A percentile compares a stretch with the other conserved stretches of the same genome.
Evolutionary conservation across 2,113 vertebrate species (phyloP).

Genomic region (Probosciger aterrimus): DNA sequence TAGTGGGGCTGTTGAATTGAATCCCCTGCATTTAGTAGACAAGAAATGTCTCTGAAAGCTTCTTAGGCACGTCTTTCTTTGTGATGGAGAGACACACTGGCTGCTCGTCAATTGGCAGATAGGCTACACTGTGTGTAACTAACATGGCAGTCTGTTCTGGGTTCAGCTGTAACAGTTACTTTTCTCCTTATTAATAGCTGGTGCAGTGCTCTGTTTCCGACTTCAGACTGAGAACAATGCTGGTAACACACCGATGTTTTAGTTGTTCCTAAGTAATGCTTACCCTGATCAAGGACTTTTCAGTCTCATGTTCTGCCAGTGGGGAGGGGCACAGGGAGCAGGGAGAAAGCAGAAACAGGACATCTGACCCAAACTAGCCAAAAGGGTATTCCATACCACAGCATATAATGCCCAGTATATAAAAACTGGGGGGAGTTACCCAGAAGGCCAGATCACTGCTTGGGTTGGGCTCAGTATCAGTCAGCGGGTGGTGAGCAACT

Average conservation of each 20-base stretch:
- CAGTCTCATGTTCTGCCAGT: neutral
- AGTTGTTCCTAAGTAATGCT: neutral
- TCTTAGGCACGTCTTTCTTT: neutral
- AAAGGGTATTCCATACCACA: neutral
- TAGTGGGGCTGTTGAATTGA: fast-evolving
- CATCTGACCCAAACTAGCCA: neutral
- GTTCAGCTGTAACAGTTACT: neutral
- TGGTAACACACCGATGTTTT: neutral
- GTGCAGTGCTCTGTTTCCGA: neutral
- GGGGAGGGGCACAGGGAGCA: neutral
- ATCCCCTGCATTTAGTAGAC: neutral
- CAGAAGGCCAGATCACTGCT: neutral
- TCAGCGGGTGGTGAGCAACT: neutral
- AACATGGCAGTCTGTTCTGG: neutral
- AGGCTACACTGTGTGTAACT: neutral
- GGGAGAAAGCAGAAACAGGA: neutral
- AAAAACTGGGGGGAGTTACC: neutral
- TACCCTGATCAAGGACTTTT: neutral
- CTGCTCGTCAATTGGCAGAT: neutral
- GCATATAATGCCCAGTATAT: neutral
- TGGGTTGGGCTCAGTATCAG: neutral
- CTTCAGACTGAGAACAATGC: neutral
- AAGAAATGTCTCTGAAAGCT: neutral
- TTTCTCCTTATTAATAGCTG: neutral
- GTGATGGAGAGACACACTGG: neutral